Percentiles rank a stretch among this genome's conserved stretches.
Conservation (phyloP, 2,888 invertebrate species). For the Smittia aterrima region DNA sequence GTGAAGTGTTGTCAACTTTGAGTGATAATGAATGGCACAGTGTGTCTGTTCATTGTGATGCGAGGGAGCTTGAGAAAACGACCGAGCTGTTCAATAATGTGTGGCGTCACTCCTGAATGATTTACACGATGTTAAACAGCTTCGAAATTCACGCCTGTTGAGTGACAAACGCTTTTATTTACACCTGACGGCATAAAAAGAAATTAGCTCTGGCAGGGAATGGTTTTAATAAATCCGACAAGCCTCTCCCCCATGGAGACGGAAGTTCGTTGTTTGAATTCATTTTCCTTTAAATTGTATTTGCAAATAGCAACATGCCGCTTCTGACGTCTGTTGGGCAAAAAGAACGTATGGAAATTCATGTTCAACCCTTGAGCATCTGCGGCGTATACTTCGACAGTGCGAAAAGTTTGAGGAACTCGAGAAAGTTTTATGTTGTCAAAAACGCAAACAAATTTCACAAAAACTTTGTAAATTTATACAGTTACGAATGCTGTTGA, state of each 20-base stretch:
- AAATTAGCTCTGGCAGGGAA: too few relatives aligned
- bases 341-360: not conserved
- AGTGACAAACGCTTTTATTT: not conserved
- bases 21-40: too few relatives aligned
- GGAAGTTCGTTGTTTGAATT: too few relatives aligned
- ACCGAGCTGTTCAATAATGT: too few relatives aligned
- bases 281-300: not conserved
- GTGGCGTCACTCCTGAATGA: too few relatives aligned
- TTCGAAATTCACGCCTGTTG: not conserved
- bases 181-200: not conserved
- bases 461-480: not conserved
- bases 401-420: not conserved
- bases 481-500: not conserved
- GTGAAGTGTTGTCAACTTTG: too few relatives aligned
- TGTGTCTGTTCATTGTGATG: too few relatives aligned
- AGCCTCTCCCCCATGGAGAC: too few relatives aligned
- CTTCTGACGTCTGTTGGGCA: not conserved
- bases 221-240: too few relatives aligned
- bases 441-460: conserved; percentile 11
- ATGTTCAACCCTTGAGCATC: not conserved
- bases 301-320: not conserved
- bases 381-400: not conserved
- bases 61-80: too few relatives aligned
- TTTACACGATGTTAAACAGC: too few relatives aligned
- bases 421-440: not conserved